Base-by-base conservation (phyloP, 2,888 invertebrate genomes). In the Nemapogon koenigi region DNA sequence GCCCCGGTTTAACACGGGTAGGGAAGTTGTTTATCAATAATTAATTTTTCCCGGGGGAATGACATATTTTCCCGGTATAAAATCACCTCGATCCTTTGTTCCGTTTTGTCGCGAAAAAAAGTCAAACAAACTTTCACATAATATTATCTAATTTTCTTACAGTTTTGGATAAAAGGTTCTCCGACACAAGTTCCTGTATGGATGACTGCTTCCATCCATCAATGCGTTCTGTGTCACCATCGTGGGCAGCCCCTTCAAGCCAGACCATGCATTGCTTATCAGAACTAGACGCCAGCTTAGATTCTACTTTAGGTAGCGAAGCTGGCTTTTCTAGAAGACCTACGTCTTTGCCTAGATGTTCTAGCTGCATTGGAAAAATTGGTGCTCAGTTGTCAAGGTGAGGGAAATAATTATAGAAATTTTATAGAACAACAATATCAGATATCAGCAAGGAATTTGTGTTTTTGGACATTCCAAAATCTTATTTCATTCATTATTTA, bases 351-450 rank as follows among this genome's bases (percentile, higher is more conserved):
- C 85, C 85, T 3, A 59, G 87, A 41, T 91, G 90, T 59, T 83
- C 89, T 50, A 90, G 89, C 55, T 90, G 90, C 54, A 88, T 90
- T 53, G 88, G 89, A 47, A 90, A 90, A 67, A 80, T 90, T 43
- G 88, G 89, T 43, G 81, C 39, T 7, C 68, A 87, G 41, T 82
- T 88, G 65, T 85, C 87, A 8, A 72, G 75, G 76, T 73, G 38
- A 37, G 38, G n/a, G n/a, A n/a, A n/a, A n/a, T 8, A 3, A 14
- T 14, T 31, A n/a, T 28, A 4, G 11, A 28, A 7, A n/a, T 11
- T n/a, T n/a, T 28, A 7, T n/a, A 11, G 11, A 28, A 28, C 28
- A 11, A 4, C 11, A 11, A 28, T 28, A 28, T 28, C 11, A 28
- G 6, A n/a, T 22, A 6, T 22, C 22, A 8, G 22, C 22, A 22